These are phyloP conservation scores for Drosophila algonquin DNA, from an alignment of 2,888 invertebrate genomes.

Conservation along the genomic window DNA sequence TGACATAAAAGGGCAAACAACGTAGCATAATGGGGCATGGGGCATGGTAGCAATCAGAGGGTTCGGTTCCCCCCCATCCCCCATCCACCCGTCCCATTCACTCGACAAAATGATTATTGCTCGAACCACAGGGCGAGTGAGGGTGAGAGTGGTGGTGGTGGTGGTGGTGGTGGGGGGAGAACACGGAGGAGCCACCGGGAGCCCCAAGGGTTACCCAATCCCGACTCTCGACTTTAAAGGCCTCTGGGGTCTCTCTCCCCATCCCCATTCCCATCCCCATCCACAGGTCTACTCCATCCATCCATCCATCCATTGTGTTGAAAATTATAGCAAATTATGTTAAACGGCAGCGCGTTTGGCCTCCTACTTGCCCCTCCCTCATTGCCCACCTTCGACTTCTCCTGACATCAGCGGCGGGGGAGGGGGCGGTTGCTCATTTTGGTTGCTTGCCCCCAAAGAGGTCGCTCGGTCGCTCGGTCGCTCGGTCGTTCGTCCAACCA, in stretches of 20 bases:
- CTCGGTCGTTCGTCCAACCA: conserved; percentile 48
- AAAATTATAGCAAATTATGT: conserved; percentile 83
- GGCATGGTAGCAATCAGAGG: conserved; percentile 72
- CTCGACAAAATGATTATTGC: conserved; percentile 78
- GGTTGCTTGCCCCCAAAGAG: conserved; percentile 57
- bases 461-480: conserved; percentile 58
- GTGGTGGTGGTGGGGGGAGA: background rate
- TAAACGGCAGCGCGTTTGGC: conserved; percentile 81
- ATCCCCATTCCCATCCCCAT: background rate
- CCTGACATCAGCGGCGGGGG: conserved; percentile 27
- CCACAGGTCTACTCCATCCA: background rate
- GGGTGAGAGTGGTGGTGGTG: too few species aligned
- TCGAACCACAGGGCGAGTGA: conserved; percentile 3
- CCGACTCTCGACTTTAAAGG: background rate
- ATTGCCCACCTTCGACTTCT: background rate
- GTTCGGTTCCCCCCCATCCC: conserved; percentile 8
- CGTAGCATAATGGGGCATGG: conserved; percentile 76
- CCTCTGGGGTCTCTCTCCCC: conserved; percentile 18
- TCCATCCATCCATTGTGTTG: conserved; percentile 66
- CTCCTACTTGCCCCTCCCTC: conserved; percentile 46
- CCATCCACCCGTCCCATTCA: conserved; percentile 31
- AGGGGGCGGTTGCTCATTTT: conserved; percentile 50
- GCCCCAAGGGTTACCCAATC: conserved; percentile 31
- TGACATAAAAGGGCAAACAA: conserved; percentile 81
- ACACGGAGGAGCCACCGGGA: conserved; percentile 25